Conservation (phyloP, 2,888 invertebrate genomes). For the Nemurella pictetii region DNA sequence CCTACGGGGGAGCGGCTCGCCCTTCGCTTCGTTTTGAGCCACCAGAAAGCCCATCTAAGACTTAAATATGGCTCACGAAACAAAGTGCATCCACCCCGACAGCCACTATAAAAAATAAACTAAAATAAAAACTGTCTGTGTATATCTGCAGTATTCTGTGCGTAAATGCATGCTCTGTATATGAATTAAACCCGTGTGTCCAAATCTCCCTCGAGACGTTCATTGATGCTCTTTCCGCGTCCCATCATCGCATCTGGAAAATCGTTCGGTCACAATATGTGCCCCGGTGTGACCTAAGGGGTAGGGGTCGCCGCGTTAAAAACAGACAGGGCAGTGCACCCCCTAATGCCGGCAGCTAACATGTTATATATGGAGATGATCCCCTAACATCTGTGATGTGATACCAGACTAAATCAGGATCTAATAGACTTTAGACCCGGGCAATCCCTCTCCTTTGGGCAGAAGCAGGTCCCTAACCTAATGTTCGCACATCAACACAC, state of each 20-base stretch:
- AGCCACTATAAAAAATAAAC: background rate
- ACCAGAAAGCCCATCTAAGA: background rate
- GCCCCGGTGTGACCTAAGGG: background rate
- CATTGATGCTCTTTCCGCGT: conserved; percentile 22
- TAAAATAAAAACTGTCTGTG: background rate
- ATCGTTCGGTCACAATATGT: conserved; percentile 13
- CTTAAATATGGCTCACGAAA: background rate
- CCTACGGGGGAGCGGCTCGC: background rate
- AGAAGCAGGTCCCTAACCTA: conserved; percentile 30
- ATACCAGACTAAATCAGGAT: conserved; percentile 39
- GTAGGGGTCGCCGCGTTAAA: background rate
- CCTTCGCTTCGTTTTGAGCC: background rate
- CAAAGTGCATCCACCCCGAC: background rate
- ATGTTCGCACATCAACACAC: conserved; percentile 40
- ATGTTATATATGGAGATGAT: conserved; percentile 26
- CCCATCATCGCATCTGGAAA: background rate
- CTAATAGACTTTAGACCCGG: conserved; percentile 38
- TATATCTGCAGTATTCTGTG: too few relatives aligned
- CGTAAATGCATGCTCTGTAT: too few relatives aligned
- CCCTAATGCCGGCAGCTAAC: background rate
- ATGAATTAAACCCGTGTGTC: conserved; percentile 13
- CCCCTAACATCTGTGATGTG: conserved; percentile 36
- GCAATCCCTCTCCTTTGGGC: conserved; percentile 15
- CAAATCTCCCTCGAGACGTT: background rate
- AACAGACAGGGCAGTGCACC: conserved; percentile 1